Base-by-base conservation (phyloP, 2,888 invertebrate genomes). In the Philereme vetulata region DNA sequence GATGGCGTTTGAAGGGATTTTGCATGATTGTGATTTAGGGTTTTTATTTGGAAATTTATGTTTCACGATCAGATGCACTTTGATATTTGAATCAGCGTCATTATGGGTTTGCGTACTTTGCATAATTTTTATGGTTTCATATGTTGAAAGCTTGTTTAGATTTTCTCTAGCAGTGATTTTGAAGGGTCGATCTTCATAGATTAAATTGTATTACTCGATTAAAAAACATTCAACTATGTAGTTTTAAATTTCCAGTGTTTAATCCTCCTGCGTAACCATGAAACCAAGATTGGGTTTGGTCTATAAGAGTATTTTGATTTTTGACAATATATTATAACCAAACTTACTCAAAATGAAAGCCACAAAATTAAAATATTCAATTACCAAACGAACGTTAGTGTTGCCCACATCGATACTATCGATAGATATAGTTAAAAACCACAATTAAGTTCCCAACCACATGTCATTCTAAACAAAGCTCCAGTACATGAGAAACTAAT, bases 21-120 rank as follows among this genome's bases (percentile, higher is more conserved):
- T 91, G 88, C 90, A 90, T 92, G 86, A 90, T 89, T 91, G 88
- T 90, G 89, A 90, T 88, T 88, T 89, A 89, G 74, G 75, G 79
- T 80, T 78, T 84, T 81, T 84, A 84, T 85, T 81, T 76, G 75
- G 68, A 74, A 75, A 81, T 80, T 78, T 86, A 87, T 86, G 84
- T 82, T 76, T 78, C 74, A 71, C 75, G 74, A 75, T 74, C 75
- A 75, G 77, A 77, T 78, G 80, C 77, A 78, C 76, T 81, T 66
- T 73, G 73, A 72, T 75, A 72, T 75, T 71, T 78, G 77, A 76
- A 81, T 77, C 62, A 69, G 63, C 64, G 60, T 73, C 69, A 76
- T 79, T 78, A 77, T 71, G 71, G 54, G 68, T 66, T 67, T 70
- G 65, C 11, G 54, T 56, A 55, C 53, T 67, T 56, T 66, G 56